These are phyloP conservation scores for Aphelinus certus DNA, from an alignment of 1,140 invertebrate genomes.

Conservation along the genomic window DNA sequence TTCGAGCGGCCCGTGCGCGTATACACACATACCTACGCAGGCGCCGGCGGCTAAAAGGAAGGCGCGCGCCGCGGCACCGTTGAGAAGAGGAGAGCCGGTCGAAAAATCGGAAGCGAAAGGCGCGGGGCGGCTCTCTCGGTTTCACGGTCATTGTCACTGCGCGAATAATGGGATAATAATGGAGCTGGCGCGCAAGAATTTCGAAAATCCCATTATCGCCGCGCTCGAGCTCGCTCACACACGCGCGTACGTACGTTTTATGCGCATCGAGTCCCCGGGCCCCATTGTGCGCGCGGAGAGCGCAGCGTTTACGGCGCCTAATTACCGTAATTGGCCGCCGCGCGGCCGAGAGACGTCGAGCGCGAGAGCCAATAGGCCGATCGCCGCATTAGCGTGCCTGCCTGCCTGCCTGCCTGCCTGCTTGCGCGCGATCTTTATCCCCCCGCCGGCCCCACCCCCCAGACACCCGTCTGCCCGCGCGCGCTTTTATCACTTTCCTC, in stretches of 20 bases:
- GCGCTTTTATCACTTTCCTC: too few relatives aligned
- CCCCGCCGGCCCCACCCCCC: too few relatives aligned
- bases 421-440: too few relatives aligned
- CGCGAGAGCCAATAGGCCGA: too few relatives aligned
- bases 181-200: conserved; percentile 37
- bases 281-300: neutral
- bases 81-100: neutral
- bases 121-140: conserved; percentile 13
- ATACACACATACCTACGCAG: too few relatives aligned
- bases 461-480: too few relatives aligned
- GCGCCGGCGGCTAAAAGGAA: too few relatives aligned
- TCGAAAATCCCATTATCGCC: conserved; percentile 47
- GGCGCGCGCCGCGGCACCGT: too few relatives aligned
- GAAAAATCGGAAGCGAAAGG: neutral
- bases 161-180: conserved; percentile 42
- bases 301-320: conserved; percentile 45
- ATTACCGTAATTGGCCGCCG: conserved; percentile 49
- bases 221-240: neutral
- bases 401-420: too few relatives aligned
- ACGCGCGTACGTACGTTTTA: too few relatives aligned
- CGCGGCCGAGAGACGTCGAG: neutral
- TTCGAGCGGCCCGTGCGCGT: too few relatives aligned
- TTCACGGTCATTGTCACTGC: conserved; percentile 41
- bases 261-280: too few relatives aligned
- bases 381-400: conserved; percentile 14